phyloP scores from a whole-genome alignment of 2,888 invertebrate genomes.

The Brachyptera risi region DNA sequence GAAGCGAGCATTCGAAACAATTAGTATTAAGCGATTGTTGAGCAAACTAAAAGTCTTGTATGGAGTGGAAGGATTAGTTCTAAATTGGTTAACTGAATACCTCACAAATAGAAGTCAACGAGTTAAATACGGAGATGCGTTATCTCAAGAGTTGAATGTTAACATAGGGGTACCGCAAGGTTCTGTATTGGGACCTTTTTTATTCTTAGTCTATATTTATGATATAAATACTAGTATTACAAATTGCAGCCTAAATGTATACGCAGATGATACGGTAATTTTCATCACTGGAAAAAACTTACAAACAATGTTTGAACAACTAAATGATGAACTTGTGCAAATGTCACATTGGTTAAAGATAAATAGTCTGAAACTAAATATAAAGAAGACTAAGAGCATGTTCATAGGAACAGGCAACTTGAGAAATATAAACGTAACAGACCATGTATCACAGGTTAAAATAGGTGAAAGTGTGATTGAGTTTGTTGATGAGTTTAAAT shows the following conservation, averaged over 20 bases:
- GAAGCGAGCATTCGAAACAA: constrained; percentile 28
- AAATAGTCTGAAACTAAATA: background rate
- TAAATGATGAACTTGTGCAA: background rate
- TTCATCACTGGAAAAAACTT: too few relatives aligned
- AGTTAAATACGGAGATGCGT: constrained; percentile 17
- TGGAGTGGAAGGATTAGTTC: constrained; percentile 23
- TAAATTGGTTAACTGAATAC: constrained; percentile 25
- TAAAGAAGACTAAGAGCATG: background rate
- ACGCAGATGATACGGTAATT: too few relatives aligned
- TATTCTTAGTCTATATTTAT: constrained; percentile 32
- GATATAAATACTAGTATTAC: constrained; percentile 9
- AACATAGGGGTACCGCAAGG: constrained; percentile 33
- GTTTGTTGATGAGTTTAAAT: background rate
- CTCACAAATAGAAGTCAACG: constrained; percentile 27
- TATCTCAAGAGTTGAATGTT: constrained; percentile 15
- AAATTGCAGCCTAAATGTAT: too few relatives aligned
- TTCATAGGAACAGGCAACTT: background rate
- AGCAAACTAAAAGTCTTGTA: constrained; percentile 24
- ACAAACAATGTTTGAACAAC: too few relatives aligned
- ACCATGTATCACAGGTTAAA: background rate
- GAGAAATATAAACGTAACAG: background rate
- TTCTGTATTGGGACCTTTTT: constrained; percentile 32
- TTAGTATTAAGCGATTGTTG: constrained; percentile 25
- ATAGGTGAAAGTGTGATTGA: background rate
- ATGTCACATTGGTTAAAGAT: background rate